phyloP scores from a whole-genome alignment of 2,888 invertebrate species.

The Catocala nupta region DNA sequence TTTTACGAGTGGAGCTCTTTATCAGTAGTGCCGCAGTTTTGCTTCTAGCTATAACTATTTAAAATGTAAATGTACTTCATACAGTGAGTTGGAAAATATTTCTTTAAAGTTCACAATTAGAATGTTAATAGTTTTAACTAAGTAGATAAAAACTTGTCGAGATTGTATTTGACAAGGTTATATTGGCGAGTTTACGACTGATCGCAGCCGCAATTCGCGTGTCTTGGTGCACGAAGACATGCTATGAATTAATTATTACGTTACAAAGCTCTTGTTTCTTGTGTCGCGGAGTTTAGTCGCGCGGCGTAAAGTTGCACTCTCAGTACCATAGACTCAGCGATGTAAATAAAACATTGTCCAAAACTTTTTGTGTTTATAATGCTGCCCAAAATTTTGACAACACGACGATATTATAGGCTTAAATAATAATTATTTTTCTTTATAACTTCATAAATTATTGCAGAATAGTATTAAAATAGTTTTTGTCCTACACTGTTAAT shows the following conservation, averaged over 20 bases:
- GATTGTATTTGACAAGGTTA: constrained; percentile 35
- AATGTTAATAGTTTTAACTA: constrained; percentile 39
- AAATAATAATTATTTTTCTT: constrained; percentile 32
- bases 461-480: too few species aligned
- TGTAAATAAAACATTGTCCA: constrained; percentile 42
- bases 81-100: constrained; percentile 27
- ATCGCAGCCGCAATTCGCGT: constrained; percentile 42
- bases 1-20: constrained; percentile 28
- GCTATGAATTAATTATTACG: constrained; percentile 71
- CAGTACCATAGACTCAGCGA: constrained; percentile 37
- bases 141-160: constrained; percentile 28
- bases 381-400: constrained; percentile 13
- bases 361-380: constrained; percentile 43
- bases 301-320: constrained; percentile 40
- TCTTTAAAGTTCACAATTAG: constrained; percentile 20
- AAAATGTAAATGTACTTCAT: constrained; percentile 22
- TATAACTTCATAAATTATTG: neutral
- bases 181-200: constrained; percentile 26
- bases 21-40: constrained; percentile 30
- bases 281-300: constrained; percentile 57
- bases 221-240: constrained; percentile 37
- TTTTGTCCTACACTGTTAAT: too few species aligned
- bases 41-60: constrained; percentile 25
- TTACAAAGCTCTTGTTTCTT: constrained; percentile 58
- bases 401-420: constrained; percentile 32